Conservation (phyloP, 1,140 invertebrate species). For the Teleopsis dalmanni region DNA sequence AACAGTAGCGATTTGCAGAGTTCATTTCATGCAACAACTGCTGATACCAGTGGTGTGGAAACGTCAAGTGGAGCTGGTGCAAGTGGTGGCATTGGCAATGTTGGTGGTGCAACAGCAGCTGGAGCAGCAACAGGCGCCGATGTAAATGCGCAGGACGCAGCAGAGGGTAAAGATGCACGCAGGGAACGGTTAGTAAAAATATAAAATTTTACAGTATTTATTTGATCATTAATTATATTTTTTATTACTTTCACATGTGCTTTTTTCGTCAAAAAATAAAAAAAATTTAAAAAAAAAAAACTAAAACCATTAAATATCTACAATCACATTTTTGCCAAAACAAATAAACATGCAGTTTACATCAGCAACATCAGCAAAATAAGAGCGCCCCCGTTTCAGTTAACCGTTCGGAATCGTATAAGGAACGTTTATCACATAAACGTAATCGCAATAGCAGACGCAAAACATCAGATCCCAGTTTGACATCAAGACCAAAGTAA, state of each 20-base stretch:
- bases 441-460: slow-evolving; percentile 59
- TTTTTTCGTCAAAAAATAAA: not conserved
- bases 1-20: slow-evolving; percentile 31
- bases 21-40: slow-evolving; percentile 25
- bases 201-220: no score
- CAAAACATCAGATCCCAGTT: slow-evolving; percentile 66
- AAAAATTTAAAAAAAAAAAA: no score
- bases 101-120: slow-evolving; percentile 12
- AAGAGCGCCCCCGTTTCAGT: slow-evolving; percentile 41
- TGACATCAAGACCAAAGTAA: slow-evolving; percentile 60
- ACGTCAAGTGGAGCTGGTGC: slow-evolving; percentile 10
- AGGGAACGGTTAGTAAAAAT: slow-evolving; percentile 29
- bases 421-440: slow-evolving; percentile 49
- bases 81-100: slow-evolving; percentile 6
- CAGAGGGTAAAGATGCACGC: slow-evolving; percentile 26
- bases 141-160: slow-evolving; percentile 26
- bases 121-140: slow-evolving; percentile 21
- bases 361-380: slow-evolving; percentile 26
- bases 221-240: slow-evolving; percentile 1
- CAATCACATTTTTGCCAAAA: not conserved
- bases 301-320: not conserved
- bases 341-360: slow-evolving; percentile 19
- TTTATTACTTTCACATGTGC: not conserved
- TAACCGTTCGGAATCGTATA: slow-evolving; percentile 43
- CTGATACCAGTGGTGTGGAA: slow-evolving; percentile 14